Evolutionary conservation across 37 sponge, comb jelly and placozoan genomes (phyloP), one percentile per base, ranked within the genome.

Genomic region (Beroe forskalii): DNA sequence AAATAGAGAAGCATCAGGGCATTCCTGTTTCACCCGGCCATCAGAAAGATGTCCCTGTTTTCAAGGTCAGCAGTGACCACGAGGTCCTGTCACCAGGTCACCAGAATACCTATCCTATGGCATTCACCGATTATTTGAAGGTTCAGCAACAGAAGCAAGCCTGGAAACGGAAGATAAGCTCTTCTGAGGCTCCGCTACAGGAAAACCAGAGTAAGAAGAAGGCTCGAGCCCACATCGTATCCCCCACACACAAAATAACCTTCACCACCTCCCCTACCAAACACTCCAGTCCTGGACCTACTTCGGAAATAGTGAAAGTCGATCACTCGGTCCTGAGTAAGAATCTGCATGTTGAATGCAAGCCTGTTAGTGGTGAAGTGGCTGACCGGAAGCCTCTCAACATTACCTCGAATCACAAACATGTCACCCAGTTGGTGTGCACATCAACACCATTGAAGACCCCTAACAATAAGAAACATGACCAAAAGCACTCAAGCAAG

Each of bases 1-100:
- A 80, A 48, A 80, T 80, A 41, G 86, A 80, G 86, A 80, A 80
- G 31, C 86, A 80, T 43, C 86, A 80, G 38, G 32, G 9, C 19
- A 32, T 1, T 37, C 72, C 72, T 33, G 19, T 32, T 2, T 4
- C 3, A 27, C 72, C 28, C 37, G 32, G 28, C 35, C 2, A 6
- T 24, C 86, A 80, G 14, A 80, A 43, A n/a, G 86, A 80, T 23
- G 25, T 43, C 27, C 35, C 86, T 44, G 86, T 80, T 9, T 80
- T 44, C 30, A 80, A 80, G 31, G 28, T 80, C 35, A 80, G 40
- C 17, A 36, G 32, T 32, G 72, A 69, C 4, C 72, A 69, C 37
- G 37, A 27, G 4, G 66, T 27, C 17, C 14, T 27, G 31, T 32
- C 72, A 1, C 72, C 35, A 36, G 6, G 12, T 12, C 72, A 69